Conservation (phyloP, 2,888 invertebrate species). For the Bruchidius siliquastri region DNA sequence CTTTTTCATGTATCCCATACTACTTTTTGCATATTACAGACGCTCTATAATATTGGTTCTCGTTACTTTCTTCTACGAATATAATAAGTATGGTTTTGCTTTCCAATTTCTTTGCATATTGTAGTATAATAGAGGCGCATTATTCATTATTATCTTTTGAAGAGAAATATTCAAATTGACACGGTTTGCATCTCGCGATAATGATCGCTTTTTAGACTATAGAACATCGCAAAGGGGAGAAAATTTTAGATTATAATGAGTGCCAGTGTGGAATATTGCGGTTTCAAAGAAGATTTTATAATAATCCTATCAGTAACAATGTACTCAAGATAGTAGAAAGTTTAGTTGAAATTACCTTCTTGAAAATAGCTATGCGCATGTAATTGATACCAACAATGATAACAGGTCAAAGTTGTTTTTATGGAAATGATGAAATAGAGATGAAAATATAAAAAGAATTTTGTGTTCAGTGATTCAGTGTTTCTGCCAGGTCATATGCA, state of each 20-base stretch:
- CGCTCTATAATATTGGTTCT: not conserved
- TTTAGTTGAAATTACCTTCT: too few relatives aligned
- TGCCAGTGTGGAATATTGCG: not conserved
- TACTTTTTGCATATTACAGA: not conserved
- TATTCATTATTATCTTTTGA: not conserved
- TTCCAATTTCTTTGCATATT: not conserved
- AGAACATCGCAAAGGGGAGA: not conserved
- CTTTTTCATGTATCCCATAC: not conserved
- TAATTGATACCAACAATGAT: too few relatives aligned
- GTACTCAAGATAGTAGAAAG: not conserved
- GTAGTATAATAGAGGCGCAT: not conserved
- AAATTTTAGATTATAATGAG: not conserved
- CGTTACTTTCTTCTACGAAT: not conserved
- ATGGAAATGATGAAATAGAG: too few relatives aligned
- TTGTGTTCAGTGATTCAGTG: too few relatives aligned
- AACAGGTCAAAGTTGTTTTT: too few relatives aligned
- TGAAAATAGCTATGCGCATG: too few relatives aligned
- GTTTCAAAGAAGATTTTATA: not conserved
- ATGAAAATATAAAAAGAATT: too few relatives aligned
- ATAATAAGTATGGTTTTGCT: not conserved
- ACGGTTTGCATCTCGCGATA: not conserved
- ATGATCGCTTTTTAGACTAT: not conserved
- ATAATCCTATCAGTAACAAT: not conserved
- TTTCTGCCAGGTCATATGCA: too few relatives aligned
- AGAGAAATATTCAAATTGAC: not conserved